Conservation (phyloP, 2,113 vertebrate species). For the Grallaria varia region DNA sequence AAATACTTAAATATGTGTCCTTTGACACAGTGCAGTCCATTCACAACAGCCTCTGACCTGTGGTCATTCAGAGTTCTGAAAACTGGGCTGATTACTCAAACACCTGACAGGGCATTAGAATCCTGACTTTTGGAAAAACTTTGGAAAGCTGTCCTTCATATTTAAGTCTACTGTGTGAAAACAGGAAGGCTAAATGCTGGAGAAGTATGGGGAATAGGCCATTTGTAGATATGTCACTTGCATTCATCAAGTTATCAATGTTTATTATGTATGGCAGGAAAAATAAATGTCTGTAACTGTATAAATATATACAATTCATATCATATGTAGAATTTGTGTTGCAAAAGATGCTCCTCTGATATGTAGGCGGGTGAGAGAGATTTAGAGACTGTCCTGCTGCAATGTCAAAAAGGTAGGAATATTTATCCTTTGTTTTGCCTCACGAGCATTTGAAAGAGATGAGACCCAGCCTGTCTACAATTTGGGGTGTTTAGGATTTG, state of each 20-base stretch:
- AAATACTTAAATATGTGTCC: neutral
- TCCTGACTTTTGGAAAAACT: neutral
- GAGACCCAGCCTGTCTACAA: neutral
- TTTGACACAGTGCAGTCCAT: rapidly evolving
- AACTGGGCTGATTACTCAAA: neutral
- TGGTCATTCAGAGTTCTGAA: neutral
- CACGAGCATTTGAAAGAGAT: neutral
- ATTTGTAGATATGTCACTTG: neutral
- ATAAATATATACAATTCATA: neutral
- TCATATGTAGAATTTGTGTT: neutral
- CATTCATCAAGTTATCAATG: neutral
- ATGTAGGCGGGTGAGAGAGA: neutral
- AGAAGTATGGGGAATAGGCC: neutral
- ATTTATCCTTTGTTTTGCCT: neutral
- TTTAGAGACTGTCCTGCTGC: neutral
- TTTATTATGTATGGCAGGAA: neutral
- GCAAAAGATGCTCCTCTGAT: neutral
- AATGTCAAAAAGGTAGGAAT: neutral
- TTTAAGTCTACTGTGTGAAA: neutral
- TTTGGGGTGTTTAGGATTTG: neutral
- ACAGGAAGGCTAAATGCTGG: neutral
- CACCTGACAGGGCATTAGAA: neutral
- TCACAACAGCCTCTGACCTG: neutral
- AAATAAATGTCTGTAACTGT: neutral
- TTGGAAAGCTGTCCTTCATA: neutral